phyloP scores from a whole-genome alignment of 2,888 invertebrate species.

The Oxystoma pomonae region DNA sequence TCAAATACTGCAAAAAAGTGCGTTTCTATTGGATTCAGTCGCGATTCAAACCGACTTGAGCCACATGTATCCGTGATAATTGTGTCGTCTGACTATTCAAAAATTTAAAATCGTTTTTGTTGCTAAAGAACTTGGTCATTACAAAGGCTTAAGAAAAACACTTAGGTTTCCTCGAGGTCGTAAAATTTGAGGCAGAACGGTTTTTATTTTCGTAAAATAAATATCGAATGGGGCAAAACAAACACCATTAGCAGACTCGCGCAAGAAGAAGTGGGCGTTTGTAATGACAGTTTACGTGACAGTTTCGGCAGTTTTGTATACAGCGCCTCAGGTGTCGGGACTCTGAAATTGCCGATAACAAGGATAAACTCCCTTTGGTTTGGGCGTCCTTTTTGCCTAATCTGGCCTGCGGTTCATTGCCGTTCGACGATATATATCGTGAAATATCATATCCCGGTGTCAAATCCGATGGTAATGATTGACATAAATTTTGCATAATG shows the following conservation, averaged over 20 bases:
- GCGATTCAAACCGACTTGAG: too few species aligned
- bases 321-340: conserved; percentile 45
- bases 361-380: conserved; percentile 49
- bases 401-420: conserved; percentile 45
- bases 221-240: conserved; percentile 22
- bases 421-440: conserved; percentile 42
- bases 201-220: conserved; percentile 22
- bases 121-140: too few species aligned
- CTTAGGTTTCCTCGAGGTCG: too few species aligned
- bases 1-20: too few species aligned
- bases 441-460: conserved; percentile 48
- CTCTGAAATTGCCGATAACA: conserved; percentile 48
- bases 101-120: too few species aligned
- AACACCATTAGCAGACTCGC: conserved; percentile 27
- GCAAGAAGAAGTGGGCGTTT: conserved; percentile 30
- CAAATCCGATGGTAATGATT: conserved; percentile 49
- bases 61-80: too few species aligned
- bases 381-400: conserved; percentile 40
- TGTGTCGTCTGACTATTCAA: too few species aligned
- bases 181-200: not conserved
- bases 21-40: too few species aligned
- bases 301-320: conserved; percentile 22
- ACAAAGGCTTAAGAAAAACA: too few species aligned
- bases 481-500: conserved; percentile 49
- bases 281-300: conserved; percentile 38